Conservation (phyloP, 2,888 invertebrate genomes). For the Acanthococcus lagerstroemiae region DNA sequence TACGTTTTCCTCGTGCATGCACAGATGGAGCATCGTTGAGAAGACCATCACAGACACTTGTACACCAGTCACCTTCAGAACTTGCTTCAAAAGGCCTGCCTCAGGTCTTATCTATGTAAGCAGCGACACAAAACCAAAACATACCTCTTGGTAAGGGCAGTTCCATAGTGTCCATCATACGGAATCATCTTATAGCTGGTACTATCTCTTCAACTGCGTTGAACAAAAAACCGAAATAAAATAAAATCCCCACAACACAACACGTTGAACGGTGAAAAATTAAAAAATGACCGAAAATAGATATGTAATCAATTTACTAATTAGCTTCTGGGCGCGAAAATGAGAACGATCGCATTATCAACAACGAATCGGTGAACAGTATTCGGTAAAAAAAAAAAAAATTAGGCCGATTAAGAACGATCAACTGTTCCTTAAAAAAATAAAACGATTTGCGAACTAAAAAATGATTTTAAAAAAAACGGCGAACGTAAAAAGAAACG, state of each 20-base stretch:
- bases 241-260: slow-evolving; percentile 1
- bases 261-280: slow-evolving; percentile 2
- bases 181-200: neutral
- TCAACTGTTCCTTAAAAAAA: too few species aligned
- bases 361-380: neutral
- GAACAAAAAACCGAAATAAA: neutral
- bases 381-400: neutral
- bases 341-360: too few species aligned
- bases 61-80: too few species aligned
- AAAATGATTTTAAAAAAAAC: neutral
- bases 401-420: neutral
- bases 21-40: too few species aligned
- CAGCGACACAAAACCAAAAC: too few species aligned
- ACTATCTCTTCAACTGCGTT: neutral
- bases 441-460: neutral
- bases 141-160: slow-evolving; percentile 12
- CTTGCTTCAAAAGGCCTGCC: too few species aligned
- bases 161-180: slow-evolving; percentile 8
- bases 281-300: neutral
- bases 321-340: too few species aligned
- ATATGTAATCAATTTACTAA: neutral
- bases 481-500: slow-evolving; percentile 6
- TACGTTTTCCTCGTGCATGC: too few species aligned
- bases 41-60: too few species aligned
- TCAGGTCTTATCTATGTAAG: too few species aligned